Evolutionary conservation across 37 sponge, comb jelly and placozoan genomes (phyloP), one percentile per base, ranked within the genome.

Genomic region (Chondrosia reniformis): DNA sequence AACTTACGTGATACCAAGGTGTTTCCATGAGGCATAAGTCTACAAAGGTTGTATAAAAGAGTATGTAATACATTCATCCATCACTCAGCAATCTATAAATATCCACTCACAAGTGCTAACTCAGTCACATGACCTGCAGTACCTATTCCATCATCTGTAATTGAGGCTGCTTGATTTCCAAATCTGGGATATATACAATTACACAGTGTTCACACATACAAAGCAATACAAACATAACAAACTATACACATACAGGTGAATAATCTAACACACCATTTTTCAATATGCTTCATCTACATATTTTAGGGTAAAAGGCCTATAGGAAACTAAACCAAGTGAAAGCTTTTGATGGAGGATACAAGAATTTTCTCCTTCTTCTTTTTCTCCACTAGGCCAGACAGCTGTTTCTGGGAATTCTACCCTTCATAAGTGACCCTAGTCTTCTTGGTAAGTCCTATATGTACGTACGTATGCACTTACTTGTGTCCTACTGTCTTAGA

Each of bases 401-500:
- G n/a, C n/a, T n/a, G n/a, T n/a, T n/a, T n/a, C n/a, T n/a, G n/a
- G n/a, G n/a, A n/a, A n/a, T n/a, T n/a, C n/a, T n/a, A n/a, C n/a
- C n/a, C n/a, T n/a, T n/a, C n/a, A n/a, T n/a, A n/a, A n/a, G n/a
- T n/a, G n/a, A n/a, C n/a, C n/a, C 54, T 49, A 12, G 54, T 17
- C 17, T 12, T 49, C 54, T 49, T 12, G 12, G 54, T 17, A 17
- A 19, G 54, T 17, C 17, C 15, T 49, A 17, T 49, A 12, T 49
- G 54, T 49, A 49, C 54, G 33, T 38, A 72, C 64, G 31, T 0
- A 22, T 4, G 2, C 2, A 52, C 87, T 49, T 9, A 87, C 92
- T 85, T 85, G 83, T 89, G 90, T 45, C 46, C 90, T 0, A 85
- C 86, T 22, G 90, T 89, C 33, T 78, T 41, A n/a, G 86, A 71